Evolutionary conservation across 2,797 vertebrate genomes (phyloP).

Genomic region (Malurus leucopterus): DNA sequence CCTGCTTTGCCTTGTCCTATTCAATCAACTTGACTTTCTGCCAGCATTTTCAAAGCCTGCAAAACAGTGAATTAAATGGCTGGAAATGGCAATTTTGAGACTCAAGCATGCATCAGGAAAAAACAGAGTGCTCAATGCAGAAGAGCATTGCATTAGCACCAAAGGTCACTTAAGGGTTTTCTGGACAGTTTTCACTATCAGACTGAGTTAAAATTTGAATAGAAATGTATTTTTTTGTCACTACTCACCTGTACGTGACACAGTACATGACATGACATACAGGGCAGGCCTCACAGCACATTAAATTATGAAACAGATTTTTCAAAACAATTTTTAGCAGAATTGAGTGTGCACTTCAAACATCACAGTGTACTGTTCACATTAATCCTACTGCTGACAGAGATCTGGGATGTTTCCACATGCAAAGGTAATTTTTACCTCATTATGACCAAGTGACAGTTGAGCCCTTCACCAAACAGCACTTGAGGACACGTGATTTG

Average conservation of each 20-base stretch:
- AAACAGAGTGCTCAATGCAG: background rate
- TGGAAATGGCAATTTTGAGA: background rate
- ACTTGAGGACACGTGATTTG: fast-evolving
- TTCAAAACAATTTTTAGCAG: background rate
- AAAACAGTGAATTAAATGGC: background rate
- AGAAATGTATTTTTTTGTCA: background rate
- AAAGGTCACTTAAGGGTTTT: background rate
- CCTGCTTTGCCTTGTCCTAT: background rate
- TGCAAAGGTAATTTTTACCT: background rate
- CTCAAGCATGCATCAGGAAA: background rate
- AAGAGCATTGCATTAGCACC: background rate
- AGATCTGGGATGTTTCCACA: background rate
- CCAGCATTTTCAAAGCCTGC: background rate
- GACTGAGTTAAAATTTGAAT: background rate
- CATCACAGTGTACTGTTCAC: background rate
- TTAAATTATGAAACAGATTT: background rate
- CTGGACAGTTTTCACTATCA: background rate
- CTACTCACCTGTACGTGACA: background rate
- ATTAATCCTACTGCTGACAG: background rate
- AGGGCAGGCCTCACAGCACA: background rate
- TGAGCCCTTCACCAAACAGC: background rate
- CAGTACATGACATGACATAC: background rate
- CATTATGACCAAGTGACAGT: background rate
- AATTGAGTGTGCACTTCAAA: background rate
- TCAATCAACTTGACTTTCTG: background rate